Percentiles rank a stretch among this genome's conserved stretches.
Evolutionary conservation across 2,888 invertebrate species (phyloP).

Genomic region (Reticulitermes lucifugus): DNA sequence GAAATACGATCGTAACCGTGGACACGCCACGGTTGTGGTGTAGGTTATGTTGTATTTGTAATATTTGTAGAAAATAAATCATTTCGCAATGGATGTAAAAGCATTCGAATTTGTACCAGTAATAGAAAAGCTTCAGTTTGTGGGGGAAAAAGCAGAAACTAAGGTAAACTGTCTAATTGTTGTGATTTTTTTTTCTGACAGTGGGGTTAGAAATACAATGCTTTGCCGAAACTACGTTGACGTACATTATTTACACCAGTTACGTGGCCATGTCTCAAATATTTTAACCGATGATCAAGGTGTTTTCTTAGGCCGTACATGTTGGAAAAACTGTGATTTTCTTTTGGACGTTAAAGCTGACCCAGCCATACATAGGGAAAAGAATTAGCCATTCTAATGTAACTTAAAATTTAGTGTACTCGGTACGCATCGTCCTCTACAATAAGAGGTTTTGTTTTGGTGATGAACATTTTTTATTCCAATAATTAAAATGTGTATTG

Average conservation of each 20-base stretch:
- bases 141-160: conserved; percentile 24
- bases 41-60: background rate
- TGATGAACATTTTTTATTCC: background rate
- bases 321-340: background rate
- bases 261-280: background rate
- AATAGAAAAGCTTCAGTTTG: conserved; percentile 4
- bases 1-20: background rate
- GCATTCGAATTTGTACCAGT: conserved; percentile 25
- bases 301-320: background rate
- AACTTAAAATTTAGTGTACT: background rate
- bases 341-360: background rate
- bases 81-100: background rate
- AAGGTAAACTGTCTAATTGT: background rate
- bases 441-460: background rate
- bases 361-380: background rate
- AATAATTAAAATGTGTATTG: background rate
- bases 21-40: background rate
- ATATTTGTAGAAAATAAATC: background rate
- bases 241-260: background rate
- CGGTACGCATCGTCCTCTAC: background rate
- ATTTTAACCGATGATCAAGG: background rate
- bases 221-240: background rate
- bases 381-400: background rate
- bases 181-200: background rate
- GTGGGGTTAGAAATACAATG: background rate